A percentile compares a stretch with the other conserved stretches of the same genome.
Evolutionary conservation across 1,140 invertebrate species (phyloP).

Genomic region (Acromyrmex charruanus): DNA sequence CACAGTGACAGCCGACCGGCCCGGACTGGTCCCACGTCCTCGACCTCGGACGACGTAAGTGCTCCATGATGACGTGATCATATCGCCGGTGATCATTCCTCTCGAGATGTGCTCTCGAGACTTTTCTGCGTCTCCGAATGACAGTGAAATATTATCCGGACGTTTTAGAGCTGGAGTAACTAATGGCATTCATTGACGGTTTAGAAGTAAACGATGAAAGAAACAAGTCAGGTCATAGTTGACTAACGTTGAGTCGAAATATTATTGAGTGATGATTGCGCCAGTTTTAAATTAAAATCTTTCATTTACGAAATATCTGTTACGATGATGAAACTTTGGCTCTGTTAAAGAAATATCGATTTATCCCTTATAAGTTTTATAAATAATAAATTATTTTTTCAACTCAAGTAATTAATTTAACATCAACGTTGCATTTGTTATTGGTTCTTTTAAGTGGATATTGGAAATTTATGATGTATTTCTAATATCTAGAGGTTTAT

Average conservation of each 20-base stretch:
- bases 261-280: neutral
- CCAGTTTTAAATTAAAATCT: neutral
- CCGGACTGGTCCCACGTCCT: constrained; percentile 66
- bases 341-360: neutral
- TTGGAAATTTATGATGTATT: neutral
- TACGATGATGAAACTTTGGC: neutral
- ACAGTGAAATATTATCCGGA: constrained; percentile 12
- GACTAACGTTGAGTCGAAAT: neutral
- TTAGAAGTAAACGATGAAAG: neutral
- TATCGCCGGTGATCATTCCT: neutral
- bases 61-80: constrained; percentile 47
- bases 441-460: neutral
- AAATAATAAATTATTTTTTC: neutral
- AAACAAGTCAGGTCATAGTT: no score
- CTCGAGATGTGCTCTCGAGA: neutral
- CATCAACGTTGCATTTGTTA: neutral
- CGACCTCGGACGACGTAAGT: constrained; percentile 70
- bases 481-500: constrained; percentile 16
- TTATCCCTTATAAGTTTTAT: neutral
- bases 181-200: neutral
- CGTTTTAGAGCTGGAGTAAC: neutral
- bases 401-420: neutral
- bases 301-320: neutral
- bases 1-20: constrained; percentile 67
- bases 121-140: neutral